Conservation (phyloP, 2,888 invertebrate genomes). For the Oasisia sp. region DNA sequence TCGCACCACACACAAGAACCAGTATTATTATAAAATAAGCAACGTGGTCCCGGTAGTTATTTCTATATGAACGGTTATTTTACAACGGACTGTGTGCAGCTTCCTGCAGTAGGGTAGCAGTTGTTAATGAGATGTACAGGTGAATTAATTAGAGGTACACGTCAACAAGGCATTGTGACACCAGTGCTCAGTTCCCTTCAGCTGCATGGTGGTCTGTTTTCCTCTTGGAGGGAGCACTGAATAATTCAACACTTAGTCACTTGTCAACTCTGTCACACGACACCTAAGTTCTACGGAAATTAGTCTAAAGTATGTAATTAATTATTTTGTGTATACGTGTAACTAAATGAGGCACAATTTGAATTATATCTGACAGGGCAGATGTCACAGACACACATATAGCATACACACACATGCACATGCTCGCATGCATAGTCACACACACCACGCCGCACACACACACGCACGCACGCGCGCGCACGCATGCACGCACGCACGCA, state of each 20-base stretch:
- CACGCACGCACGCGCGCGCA: not conserved
- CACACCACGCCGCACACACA: not conserved
- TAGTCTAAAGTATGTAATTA: not conserved
- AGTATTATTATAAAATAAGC: no score
- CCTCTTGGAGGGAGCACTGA: not conserved
- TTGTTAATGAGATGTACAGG: not conserved
- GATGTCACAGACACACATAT: not conserved
- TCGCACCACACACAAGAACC: no score
- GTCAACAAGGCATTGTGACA: not conserved
- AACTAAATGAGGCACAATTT: not conserved
- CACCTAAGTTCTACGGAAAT: not conserved
- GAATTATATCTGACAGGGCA: not conserved
- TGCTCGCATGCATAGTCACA: conserved; percentile 20
- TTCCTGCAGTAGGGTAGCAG: not conserved
- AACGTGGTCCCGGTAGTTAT: not conserved
- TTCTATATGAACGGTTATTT: not conserved
- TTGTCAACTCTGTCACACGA: not conserved
- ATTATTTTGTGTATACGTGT: no score
- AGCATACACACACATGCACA: conserved; percentile 22
- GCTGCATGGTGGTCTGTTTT: not conserved
- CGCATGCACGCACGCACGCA: conserved; percentile 22
- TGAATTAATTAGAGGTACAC: not conserved
- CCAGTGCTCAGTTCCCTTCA: not conserved
- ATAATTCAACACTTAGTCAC: conserved; percentile 3
- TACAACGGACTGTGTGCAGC: not conserved